Conservation (phyloP, 2,888 invertebrate genomes). For the Physocephala rufipes region DNA sequence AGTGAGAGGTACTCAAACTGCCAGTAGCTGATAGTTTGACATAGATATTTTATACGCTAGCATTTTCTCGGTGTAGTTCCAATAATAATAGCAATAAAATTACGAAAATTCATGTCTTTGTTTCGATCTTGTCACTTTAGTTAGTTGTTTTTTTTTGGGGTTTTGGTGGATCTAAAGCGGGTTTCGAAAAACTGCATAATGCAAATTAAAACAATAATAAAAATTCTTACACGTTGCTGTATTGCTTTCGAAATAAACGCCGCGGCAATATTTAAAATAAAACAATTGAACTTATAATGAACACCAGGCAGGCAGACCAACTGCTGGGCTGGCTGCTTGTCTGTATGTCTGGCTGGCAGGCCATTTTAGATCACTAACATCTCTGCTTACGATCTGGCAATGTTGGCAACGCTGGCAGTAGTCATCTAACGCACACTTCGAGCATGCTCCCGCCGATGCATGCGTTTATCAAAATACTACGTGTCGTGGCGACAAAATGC, state of each 20-base stretch:
- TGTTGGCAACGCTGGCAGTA: constrained; percentile 20
- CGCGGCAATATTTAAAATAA: constrained; percentile 34
- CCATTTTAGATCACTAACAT: not conserved
- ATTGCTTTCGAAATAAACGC: constrained; percentile 8
- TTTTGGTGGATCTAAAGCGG: no score
- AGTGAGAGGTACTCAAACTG: not conserved
- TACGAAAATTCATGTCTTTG: constrained; percentile 7
- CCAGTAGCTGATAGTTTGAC: constrained; percentile 14
- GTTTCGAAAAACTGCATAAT: not conserved
- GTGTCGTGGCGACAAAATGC: constrained; percentile 24
- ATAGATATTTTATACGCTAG: constrained; percentile 9
- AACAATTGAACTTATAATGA: constrained; percentile 44
- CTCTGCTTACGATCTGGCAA: not conserved
- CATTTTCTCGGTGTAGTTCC: constrained; percentile 35
- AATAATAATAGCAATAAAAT: constrained; percentile 29
- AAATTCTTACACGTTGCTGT: constrained; percentile 6
- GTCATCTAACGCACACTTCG: not conserved
- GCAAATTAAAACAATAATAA: constrained; percentile 6
- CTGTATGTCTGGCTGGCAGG: not conserved
- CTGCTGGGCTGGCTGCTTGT: no score
- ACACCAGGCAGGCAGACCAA: constrained; percentile 19
- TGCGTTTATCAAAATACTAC: no score
- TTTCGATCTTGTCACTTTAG: no score
- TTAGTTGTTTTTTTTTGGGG: no score
- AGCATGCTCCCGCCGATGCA: constrained; percentile 16